phyloP scores from a whole-genome alignment of 1,140 invertebrate genomes.

The Pogonomyrmex californicus region DNA sequence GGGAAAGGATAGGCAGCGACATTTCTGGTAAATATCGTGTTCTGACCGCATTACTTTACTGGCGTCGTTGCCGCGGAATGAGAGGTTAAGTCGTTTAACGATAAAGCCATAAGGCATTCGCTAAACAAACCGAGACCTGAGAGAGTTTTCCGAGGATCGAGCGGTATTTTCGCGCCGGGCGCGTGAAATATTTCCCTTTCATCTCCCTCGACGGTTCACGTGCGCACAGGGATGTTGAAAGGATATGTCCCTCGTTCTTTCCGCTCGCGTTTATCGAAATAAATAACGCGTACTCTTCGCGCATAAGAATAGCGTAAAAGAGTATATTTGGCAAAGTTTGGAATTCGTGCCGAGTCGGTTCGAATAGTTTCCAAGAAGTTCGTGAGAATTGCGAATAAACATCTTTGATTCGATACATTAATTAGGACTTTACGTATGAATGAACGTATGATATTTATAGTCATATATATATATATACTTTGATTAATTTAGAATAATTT shows the following conservation, averaged over 20 bases:
- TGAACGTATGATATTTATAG: slow-evolving; percentile 9
- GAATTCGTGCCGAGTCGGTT: not conserved
- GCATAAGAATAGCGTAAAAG: not conserved
- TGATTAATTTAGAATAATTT: not conserved
- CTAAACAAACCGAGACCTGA: slow-evolving; percentile 66
- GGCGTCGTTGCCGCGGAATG: not conserved
- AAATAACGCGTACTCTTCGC: slow-evolving; percentile 15
- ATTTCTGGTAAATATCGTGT: slow-evolving; percentile 79
- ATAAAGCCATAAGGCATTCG: slow-evolving; percentile 42
- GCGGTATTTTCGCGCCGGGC: slow-evolving; percentile 17
- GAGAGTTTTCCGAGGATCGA: slow-evolving; percentile 65
- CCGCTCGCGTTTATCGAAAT: slow-evolving; percentile 38
- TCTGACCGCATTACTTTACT: slow-evolving; percentile 57
- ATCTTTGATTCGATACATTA: not conserved
- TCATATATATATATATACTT: not conserved
- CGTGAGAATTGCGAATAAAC: not conserved
- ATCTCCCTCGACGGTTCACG: slow-evolving; percentile 1
- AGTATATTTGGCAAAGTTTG: not conserved
- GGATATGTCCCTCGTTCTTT: not conserved
- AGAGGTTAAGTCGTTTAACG: slow-evolving; percentile 60
- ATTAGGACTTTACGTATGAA: not conserved
- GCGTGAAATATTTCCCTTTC: slow-evolving; percentile 36
- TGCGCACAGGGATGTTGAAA: not conserved
- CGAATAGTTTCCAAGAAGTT: not conserved
- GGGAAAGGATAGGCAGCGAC: slow-evolving; percentile 77